Base-by-base conservation (phyloP, 2,797 vertebrate species). In the Eidolon dupreanum region DNA sequence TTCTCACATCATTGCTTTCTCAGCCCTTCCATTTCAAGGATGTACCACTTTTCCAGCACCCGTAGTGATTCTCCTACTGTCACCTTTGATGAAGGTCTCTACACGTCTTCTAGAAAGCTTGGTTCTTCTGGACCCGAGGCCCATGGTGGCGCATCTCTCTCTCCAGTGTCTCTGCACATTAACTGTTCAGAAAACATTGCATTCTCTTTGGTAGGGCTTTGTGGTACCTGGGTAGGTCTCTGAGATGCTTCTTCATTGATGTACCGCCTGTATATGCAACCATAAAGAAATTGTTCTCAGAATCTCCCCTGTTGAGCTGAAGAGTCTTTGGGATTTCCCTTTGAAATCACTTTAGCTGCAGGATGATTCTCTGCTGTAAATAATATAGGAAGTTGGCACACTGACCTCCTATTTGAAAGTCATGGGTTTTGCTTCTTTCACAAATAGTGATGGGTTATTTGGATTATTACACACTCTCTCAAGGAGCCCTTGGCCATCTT, bases 391-490 rank as follows among this genome's bases (percentile, higher is more conserved):
- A 51, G 68, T 57, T 73, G 61, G 88, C 82, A 77, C 63, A 68
- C 73, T 85, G 38, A 94, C 93, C 88, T 92, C 61, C 71, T 92
- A 49, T 61, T 90, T 79, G 73, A 83, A 83, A 91, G 83, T 55
- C 53, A 12, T 3, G 38, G 36, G 63, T 24, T 94, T 79, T 46
- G 59, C 70, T 59, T 66, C 65, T 83, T 86, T 95, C 24, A 31
- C 20, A 77, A 61, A 73, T 43, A 79, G 71, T 41, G 33, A n/a
- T 41, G 55, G 65, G 57, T 84, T 53, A 12, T 84, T 73, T 38
- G 65, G 88, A 61, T 88, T 59, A 70, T 33, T 68, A 12, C 6
- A 1, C 36, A 1, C 41, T 87, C 81, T 61, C 12, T 91, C 20
- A 3, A 3, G 3, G 43, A 92, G 59, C 41, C 65, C 41, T 46